phyloP scores from a whole-genome alignment of 2,113 vertebrate species.

The Sciurus niger region DNA sequence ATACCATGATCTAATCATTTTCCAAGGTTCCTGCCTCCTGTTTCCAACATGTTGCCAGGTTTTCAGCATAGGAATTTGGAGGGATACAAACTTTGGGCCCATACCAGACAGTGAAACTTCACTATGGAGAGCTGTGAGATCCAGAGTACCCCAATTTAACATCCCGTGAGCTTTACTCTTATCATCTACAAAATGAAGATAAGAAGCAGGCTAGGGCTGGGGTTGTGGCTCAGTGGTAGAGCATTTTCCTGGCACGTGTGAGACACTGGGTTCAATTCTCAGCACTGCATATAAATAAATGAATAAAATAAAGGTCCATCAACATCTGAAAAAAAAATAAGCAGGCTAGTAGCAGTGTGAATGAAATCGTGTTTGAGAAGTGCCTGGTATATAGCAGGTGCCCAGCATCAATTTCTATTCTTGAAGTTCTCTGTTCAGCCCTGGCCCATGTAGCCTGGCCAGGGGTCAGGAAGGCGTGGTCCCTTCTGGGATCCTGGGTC shows the following conservation, averaged over 20 bases:
- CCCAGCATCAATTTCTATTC: neutral
- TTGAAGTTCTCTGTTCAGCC: neutral
- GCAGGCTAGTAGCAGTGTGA: neutral
- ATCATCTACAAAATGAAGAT: neutral
- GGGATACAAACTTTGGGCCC: neutral
- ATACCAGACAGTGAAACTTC: neutral
- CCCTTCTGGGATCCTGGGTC: neutral
- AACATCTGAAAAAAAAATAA: too few relatives aligned
- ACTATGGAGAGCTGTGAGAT: neutral
- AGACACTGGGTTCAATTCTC: too few relatives aligned
- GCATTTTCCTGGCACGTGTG: too few relatives aligned
- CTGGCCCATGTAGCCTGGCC: neutral
- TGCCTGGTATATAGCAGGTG: neutral
- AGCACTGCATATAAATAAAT: too few relatives aligned
- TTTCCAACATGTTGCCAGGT: neutral
- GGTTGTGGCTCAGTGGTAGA: too few relatives aligned
- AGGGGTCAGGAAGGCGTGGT: neutral
- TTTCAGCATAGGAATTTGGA: neutral
- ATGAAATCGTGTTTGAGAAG: neutral
- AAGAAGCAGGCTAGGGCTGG: neutral
- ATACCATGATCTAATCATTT: neutral
- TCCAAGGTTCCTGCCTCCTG: neutral
- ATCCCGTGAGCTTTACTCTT: neutral
- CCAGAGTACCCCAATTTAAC: neutral
- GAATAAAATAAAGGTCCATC: too few relatives aligned